phyloP scores from a whole-genome alignment of 2,113 vertebrate genomes.

The Passer montanus region DNA sequence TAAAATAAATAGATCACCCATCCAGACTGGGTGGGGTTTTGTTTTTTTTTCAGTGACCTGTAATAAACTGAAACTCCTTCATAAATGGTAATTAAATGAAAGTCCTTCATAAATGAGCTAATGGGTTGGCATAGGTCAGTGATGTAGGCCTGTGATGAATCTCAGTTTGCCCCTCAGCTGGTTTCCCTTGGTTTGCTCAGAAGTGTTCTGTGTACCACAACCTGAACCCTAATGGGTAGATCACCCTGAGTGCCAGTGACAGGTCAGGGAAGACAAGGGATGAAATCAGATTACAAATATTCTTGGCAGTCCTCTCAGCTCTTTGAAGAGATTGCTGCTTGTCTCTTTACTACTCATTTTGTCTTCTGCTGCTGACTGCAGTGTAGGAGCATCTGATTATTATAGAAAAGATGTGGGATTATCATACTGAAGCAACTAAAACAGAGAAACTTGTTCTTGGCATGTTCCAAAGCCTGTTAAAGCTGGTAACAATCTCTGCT shows the following conservation, averaged over 20 bases:
- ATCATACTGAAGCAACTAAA: constrained; percentile 15
- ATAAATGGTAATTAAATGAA: not conserved
- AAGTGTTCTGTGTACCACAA: not conserved
- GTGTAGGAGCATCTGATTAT: constrained; percentile 45
- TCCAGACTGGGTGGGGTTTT: not conserved
- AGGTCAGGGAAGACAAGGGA: not conserved
- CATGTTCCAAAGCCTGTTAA: not conserved
- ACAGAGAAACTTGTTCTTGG: constrained; percentile 47
- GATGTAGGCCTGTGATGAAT: not conserved
- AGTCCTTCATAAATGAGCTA: not conserved
- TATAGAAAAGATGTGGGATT: constrained; percentile 49
- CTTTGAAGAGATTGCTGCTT: not conserved
- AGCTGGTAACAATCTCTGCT: constrained; percentile 40
- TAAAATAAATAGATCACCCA: not conserved
- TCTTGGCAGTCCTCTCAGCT: not conserved
- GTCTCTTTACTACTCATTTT: constrained; percentile 13
- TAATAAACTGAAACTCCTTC: not conserved
- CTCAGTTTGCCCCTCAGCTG: not conserved
- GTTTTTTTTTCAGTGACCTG: not conserved
- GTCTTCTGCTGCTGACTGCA: not conserved
- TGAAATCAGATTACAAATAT: not conserved
- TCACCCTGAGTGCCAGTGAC: not conserved
- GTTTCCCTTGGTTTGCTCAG: not conserved
- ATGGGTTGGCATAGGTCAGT: not conserved
- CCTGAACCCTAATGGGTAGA: not conserved